Evolutionary conservation across 2,888 invertebrate species (phyloP).

Genomic region (Drosophila seclusa): DNA sequence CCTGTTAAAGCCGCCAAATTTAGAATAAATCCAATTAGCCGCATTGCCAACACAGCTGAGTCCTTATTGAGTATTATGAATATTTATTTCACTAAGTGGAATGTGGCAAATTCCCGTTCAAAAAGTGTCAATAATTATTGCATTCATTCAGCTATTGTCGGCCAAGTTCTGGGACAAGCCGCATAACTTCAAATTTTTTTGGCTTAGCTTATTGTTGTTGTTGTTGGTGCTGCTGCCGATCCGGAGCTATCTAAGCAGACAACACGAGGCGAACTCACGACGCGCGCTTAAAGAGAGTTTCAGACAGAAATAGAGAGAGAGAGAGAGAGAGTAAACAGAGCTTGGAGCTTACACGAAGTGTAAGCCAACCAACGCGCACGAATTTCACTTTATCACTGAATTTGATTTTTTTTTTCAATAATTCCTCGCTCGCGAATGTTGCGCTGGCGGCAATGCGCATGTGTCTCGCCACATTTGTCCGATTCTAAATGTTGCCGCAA

Average conservation of each 20-base stretch:
- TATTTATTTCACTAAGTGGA: slow-evolving; percentile 5
- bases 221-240: slow-evolving; percentile 51
- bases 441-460: slow-evolving; percentile 42
- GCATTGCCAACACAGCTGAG: slow-evolving; percentile 53
- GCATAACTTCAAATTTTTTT: slow-evolving; percentile 40
- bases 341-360: slow-evolving; percentile 64
- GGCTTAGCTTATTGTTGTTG: slow-evolving; percentile 23
- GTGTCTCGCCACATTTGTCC: slow-evolving; percentile 37
- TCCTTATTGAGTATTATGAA: slow-evolving; percentile 26
- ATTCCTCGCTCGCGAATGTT: slow-evolving; percentile 37
- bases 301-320: slow-evolving; percentile 12
- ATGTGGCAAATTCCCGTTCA: neutral
- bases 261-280: slow-evolving; percentile 43
- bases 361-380: slow-evolving; percentile 72
- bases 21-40: slow-evolving; percentile 84
- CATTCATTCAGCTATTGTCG: slow-evolving; percentile 39
- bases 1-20: slow-evolving; percentile 84
- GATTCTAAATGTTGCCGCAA: slow-evolving; percentile 44
- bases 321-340: slow-evolving; percentile 46
- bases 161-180: slow-evolving; percentile 11
- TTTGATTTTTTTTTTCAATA: slow-evolving; percentile 67
- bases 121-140: slow-evolving; percentile 30
- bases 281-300: slow-evolving; percentile 28
- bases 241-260: slow-evolving; percentile 31
- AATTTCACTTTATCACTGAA: slow-evolving; percentile 75